These are phyloP conservation scores for Zosterops borbonicus DNA, from an alignment of 2,113 vertebrate genomes.

Conservation along the genomic window DNA sequence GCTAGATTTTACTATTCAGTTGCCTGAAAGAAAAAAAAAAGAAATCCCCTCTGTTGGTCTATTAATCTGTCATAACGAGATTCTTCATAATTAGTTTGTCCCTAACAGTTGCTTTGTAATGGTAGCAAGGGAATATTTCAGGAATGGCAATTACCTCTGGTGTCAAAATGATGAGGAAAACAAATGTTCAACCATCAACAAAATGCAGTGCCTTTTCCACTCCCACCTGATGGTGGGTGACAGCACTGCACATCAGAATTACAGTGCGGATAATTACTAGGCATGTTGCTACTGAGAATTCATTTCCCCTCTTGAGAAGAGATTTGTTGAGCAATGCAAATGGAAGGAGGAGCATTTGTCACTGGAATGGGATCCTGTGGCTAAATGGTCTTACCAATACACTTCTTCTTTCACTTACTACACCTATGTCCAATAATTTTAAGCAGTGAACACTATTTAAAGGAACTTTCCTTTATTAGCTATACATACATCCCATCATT, in stretches of 20 bases:
- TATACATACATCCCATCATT: conserved; percentile 11
- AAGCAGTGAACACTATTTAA: conserved; percentile 38
- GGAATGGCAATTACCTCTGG: conserved; percentile 72
- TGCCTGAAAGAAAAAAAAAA: conserved; percentile 59
- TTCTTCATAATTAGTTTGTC: conserved; percentile 78
- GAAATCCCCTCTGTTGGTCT: conserved; percentile 54
- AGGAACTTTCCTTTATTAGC: conserved; percentile 49
- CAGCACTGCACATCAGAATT: conserved; percentile 58
- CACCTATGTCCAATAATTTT: neutral
- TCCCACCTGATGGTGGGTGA: conserved; percentile 59
- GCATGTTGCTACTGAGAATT: conserved; percentile 43
- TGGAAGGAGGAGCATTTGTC: neutral
- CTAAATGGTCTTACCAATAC: neutral
- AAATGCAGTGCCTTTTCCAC: conserved; percentile 59
- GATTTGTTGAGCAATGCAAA: conserved; percentile 7
- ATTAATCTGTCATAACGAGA: conserved; percentile 71
- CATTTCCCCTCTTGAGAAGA: conserved; percentile 26
- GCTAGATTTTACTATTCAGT: conserved; percentile 46
- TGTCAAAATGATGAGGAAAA: conserved; percentile 71
- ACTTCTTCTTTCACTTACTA: conserved; percentile 43
- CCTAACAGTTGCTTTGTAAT: conserved; percentile 68
- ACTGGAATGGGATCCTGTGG: neutral
- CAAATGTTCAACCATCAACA: conserved; percentile 64
- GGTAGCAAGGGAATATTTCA: conserved; percentile 65
- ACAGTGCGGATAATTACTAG: conserved; percentile 27